Evolutionary conservation across 2,113 vertebrate species (phyloP).

Genomic region (Eulemur rufifrons): DNA sequence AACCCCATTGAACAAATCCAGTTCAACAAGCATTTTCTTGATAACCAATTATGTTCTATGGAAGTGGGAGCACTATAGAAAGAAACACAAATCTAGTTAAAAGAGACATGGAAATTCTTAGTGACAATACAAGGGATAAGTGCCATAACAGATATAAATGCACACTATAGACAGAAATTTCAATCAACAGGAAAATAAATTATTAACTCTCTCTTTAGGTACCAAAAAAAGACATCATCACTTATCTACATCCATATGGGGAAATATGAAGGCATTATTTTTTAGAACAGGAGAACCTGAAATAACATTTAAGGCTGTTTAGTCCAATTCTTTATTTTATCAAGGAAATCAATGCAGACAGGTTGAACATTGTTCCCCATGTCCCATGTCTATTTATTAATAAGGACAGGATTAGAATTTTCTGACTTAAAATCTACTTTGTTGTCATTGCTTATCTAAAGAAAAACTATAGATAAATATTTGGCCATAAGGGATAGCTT

Average conservation of each 20-base stretch:
- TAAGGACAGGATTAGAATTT: background rate
- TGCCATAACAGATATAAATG: background rate
- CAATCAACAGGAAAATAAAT: background rate
- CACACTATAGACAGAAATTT: background rate
- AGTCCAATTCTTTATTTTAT: background rate
- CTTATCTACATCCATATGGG: background rate
- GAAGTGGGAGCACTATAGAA: background rate
- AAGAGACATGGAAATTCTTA: background rate
- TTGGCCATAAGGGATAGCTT: background rate
- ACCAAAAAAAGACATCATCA: background rate
- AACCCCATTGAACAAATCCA: background rate
- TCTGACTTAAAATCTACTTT: background rate
- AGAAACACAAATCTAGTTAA: background rate
- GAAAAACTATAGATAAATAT: background rate
- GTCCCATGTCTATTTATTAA: background rate
- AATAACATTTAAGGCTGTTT: background rate
- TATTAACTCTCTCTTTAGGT: background rate
- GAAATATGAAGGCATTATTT: background rate
- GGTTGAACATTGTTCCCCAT: background rate
- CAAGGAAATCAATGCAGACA: background rate
- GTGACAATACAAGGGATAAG: background rate
- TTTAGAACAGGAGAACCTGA: background rate
- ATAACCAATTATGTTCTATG: background rate
- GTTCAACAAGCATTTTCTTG: background rate
- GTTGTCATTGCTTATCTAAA: background rate